These are phyloP conservation scores for Eupithecia insigniata DNA, from an alignment of 2,888 invertebrate species.

Conservation along the genomic window DNA sequence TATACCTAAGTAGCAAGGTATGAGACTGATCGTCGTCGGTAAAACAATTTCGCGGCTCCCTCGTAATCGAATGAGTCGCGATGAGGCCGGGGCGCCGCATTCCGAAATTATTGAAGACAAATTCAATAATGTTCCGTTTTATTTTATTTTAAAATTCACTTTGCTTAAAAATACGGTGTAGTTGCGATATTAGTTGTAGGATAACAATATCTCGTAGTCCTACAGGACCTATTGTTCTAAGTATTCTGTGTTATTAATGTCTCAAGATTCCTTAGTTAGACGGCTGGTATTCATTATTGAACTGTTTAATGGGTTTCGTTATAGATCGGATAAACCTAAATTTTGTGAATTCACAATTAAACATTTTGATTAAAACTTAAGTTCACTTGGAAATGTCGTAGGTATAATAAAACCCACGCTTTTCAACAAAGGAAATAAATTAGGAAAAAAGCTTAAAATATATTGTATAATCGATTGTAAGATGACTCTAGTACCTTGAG, in stretches of 20 bases:
- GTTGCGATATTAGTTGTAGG: too few species aligned
- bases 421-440: too few species aligned
- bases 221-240: too few species aligned
- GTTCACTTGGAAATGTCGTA: neutral
- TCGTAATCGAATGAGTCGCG: conserved; percentile 68
- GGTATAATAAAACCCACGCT: too few species aligned
- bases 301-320: neutral
- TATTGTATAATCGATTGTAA: too few species aligned
- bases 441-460: too few species aligned
- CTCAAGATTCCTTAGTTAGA: conserved; percentile 11
- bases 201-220: too few species aligned
- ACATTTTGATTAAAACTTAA: conserved; percentile 4
- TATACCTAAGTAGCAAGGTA: conserved; percentile 3
- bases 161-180: too few species aligned
- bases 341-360: neutral
- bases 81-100: conserved; percentile 58
- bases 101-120: conserved; percentile 73
- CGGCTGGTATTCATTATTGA: conserved; percentile 6
- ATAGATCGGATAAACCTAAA: neutral
- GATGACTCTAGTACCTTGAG: too few species aligned
- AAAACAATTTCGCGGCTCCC: conserved; percentile 75
- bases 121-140: conserved; percentile 58
- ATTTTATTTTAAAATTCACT: conserved; percentile 41
- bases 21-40: conserved; percentile 57
- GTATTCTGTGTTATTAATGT: conserved; percentile 30